These are phyloP conservation scores for Colletes gigas DNA, from an alignment of 1,140 invertebrate genomes.

Conservation along the genomic window DNA sequence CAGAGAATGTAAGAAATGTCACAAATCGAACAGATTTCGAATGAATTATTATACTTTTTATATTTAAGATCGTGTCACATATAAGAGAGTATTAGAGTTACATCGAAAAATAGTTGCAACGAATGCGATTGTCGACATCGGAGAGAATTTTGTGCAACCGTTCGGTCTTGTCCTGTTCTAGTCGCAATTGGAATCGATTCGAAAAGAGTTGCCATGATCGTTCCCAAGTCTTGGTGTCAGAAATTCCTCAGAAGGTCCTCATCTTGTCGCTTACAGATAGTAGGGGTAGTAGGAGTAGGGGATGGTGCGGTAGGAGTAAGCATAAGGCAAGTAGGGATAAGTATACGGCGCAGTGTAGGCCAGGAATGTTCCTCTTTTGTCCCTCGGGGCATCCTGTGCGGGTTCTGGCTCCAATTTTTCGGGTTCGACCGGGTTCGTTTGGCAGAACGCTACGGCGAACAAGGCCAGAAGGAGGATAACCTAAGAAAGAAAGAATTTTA, in stretches of 20 bases:
- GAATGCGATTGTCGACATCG: neutral
- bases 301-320: slow-evolving; percentile 48
- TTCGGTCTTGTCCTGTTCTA: neutral
- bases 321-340: slow-evolving; percentile 66
- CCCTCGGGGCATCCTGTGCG: slow-evolving; percentile 46
- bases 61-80: slow-evolving; percentile 25
- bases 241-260: neutral
- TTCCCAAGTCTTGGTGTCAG: slow-evolving; percentile 3
- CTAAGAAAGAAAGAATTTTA: slow-evolving; percentile 49
- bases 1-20: neutral
- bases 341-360: slow-evolving; percentile 62
- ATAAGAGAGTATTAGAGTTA: neutral
- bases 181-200: neutral
- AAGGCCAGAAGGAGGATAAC: slow-evolving; percentile 69
- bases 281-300: slow-evolving; percentile 70
- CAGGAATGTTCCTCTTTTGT: slow-evolving; percentile 69
- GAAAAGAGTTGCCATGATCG: slow-evolving; percentile 28
- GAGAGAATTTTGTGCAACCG: neutral
- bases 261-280: slow-evolving; percentile 54
- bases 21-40: neutral
- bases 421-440: slow-evolving; percentile 28
- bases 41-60: slow-evolving; percentile 8
- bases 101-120: neutral
- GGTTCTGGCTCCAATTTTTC: slow-evolving; percentile 25
- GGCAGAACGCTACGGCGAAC: slow-evolving; percentile 66